phyloP scores from a whole-genome alignment of 2,113 vertebrate genomes.

The Chionis minor region DNA sequence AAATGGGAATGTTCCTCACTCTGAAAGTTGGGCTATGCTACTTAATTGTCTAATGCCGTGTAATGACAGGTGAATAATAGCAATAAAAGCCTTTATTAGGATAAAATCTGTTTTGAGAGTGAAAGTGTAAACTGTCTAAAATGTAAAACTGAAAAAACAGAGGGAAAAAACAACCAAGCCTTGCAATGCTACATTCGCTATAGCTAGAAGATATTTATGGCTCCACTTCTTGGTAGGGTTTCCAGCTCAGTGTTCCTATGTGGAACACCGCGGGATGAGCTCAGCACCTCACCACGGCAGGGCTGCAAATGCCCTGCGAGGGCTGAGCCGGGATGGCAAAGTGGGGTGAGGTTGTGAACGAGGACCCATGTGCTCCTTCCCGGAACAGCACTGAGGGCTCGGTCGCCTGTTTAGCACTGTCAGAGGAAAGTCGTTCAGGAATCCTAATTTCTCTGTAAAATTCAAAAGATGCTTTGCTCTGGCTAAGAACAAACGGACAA shows the following conservation, averaged over 20 bases:
- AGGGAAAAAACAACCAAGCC: not conserved
- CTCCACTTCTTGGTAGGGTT: not conserved
- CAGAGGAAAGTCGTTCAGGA: not conserved
- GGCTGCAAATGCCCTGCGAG: not conserved
- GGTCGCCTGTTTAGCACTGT: not conserved
- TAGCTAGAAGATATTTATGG: not conserved
- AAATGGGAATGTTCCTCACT: conserved; percentile 34
- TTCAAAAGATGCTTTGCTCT: not conserved
- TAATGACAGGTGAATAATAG: conserved; percentile 76
- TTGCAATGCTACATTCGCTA: not conserved
- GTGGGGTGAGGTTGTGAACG: not conserved
- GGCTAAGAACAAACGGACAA: conserved; percentile 7
- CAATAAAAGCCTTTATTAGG: conserved; percentile 73
- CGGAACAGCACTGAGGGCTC: not conserved
- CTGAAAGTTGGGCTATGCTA: conserved; percentile 47
- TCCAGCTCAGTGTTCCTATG: not conserved
- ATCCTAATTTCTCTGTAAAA: not conserved
- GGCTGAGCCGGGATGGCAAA: not conserved
- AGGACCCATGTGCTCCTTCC: not conserved
- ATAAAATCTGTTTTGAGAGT: conserved; percentile 72
- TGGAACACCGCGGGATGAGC: not conserved
- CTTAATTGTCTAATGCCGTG: conserved; percentile 70
- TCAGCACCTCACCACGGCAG: rapidly evolving
- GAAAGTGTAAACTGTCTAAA: conserved; percentile 62
- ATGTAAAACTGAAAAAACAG: not conserved